Evolutionary conservation across 2,113 vertebrate genomes (phyloP).

Genomic region (Myxocyprinus asiaticus): DNA sequence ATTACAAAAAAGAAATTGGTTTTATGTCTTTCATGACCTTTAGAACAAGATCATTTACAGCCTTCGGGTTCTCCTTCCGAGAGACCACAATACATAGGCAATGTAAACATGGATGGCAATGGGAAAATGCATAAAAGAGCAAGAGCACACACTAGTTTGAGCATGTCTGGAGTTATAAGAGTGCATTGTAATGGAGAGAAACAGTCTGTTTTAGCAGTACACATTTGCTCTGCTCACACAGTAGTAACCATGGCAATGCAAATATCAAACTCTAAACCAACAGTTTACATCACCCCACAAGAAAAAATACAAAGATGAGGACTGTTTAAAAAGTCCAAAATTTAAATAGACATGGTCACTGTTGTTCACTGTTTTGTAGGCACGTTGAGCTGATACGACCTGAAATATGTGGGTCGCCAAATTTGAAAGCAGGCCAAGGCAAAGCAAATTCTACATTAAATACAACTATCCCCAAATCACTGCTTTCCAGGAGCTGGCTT

Average conservation of each 20-base stretch:
- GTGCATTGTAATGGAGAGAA: background rate
- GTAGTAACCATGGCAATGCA: constrained; percentile 34
- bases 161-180: background rate
- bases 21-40: background rate
- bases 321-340: background rate
- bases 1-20: background rate
- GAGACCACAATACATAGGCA: background rate
- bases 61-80: background rate
- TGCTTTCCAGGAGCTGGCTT: constrained; percentile 6
- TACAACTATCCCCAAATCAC: constrained; percentile 47
- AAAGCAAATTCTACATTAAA: constrained; percentile 58
- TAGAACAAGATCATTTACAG: no score
- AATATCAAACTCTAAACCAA: constrained; percentile 26
- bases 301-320: background rate
- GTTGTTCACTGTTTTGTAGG: background rate
- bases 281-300: background rate
- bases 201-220: background rate
- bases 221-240: constrained; percentile 35
- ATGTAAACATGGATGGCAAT: constrained; percentile 1
- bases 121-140: background rate
- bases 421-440: constrained; percentile 54
- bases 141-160: background rate
- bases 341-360: constrained; percentile 18
- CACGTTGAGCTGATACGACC: constrained; percentile 27
- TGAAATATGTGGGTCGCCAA: constrained; percentile 62